Base-by-base conservation (phyloP, 2,888 invertebrate genomes). In the Kryphioiulus occultus region DNA sequence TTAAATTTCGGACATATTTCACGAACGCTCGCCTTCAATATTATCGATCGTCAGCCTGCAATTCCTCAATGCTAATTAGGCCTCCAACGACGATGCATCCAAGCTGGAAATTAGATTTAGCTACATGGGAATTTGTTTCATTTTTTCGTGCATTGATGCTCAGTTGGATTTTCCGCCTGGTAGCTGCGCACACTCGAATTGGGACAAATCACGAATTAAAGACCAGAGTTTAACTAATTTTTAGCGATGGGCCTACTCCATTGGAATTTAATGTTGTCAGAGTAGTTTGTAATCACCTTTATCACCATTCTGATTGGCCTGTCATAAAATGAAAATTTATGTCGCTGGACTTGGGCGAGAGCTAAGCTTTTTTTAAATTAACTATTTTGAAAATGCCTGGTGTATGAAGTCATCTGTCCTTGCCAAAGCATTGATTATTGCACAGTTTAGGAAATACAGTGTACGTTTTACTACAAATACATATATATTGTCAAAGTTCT, bases 1-100 rank as follows among this genome's bases (percentile, higher is more conserved):
- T 78, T 78, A 78, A 78, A 78, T 78, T 78, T 78, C 78, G 78
- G 78, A 78, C 78, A 78, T 78, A 78, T 78, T 78, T 78, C 30
- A 30, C 78, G 2, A 59, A 5, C n/a, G 59, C 59, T 17, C 59
- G 17, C 59, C 59, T 78, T 78, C 78, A 30, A 78, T 78, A 78
- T 78, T 78, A 78, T 78, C 78, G 78, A 78, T 78, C 26, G 30
- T 4, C 9, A 22, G 59, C 59, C 22, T 59, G 59, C 59, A 22
- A 59, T 59, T 59, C 22, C 59, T 59, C 59, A 10, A 78, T 78
- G 78, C 78, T 78, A 78, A 78, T 78, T 78, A 78, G 68, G 78
- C 15, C 26, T 1, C 30, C 30, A 1, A 78, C 3, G 26, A 26
- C 26, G 78, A 78, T 15, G 78, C 78, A 78, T 1, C 78, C 78